These are phyloP conservation scores for Mobula birostris DNA, from an alignment of 2,113 vertebrate genomes.

Conservation along the genomic window DNA sequence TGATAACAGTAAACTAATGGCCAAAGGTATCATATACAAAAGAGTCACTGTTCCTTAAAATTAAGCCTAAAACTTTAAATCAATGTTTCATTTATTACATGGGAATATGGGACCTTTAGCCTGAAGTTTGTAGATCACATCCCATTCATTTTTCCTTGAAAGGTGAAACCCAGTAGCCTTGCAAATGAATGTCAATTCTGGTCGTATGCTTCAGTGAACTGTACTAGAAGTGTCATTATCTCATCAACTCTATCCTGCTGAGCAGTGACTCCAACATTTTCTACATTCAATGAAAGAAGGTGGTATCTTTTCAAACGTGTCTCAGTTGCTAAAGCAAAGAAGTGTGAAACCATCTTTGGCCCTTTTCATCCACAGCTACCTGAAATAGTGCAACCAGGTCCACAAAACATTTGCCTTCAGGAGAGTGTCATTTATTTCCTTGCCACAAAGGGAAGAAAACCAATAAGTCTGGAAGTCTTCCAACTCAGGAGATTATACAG, in stretches of 20 bases:
- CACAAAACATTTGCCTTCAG: neutral
- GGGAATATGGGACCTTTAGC: neutral
- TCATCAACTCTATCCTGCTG: constrained; percentile 4
- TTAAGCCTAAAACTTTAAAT: neutral
- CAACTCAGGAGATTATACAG: neutral
- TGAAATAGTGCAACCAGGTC: neutral
- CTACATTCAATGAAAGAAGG: neutral
- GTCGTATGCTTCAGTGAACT: constrained; percentile 2
- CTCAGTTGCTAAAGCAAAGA: neutral
- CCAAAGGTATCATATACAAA: neutral
- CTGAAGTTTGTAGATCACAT: neutral
- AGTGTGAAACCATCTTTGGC: neutral
- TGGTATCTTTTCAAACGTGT: neutral
- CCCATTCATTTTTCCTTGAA: constrained; percentile 1
- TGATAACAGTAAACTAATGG: neutral
- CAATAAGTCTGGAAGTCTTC: neutral
- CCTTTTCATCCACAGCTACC: neutral
- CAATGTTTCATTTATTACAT: neutral
- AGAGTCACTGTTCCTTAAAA: neutral
- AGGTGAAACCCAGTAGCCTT: constrained; percentile 7
- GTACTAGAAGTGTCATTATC: constrained; percentile 2
- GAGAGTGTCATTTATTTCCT: neutral
- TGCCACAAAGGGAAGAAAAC: neutral
- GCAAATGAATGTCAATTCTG: neutral
- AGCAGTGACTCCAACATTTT: constrained; percentile 1